Base-by-base conservation (phyloP, 2,797 vertebrate species). In the Enteromius fasciolatus region DNA sequence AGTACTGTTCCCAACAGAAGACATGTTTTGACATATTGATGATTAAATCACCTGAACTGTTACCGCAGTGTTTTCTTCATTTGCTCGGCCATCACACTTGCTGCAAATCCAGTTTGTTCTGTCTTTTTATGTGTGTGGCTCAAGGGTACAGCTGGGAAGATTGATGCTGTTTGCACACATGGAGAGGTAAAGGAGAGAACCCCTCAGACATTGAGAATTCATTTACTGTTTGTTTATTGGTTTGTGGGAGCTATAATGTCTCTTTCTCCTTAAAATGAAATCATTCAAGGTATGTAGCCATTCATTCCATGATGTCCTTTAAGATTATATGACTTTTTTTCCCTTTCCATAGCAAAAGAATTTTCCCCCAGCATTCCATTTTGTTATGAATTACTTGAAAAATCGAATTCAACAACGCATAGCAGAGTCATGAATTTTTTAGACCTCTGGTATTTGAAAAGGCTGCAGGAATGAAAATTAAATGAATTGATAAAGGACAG, bases 321-420 rank as follows among this genome's bases (percentile, higher is more conserved):
- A 54, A 46, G 44, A 64, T 61, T 72, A 25, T 10, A 17, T 31
- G 74, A 18, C 15, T 72, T 61, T 44, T 66, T 15, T 14, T 46
- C n/a, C n/a, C 44, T n/a, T 28, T 33, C 28, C 44, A 48, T 11
- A 48, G 41, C 15, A 41, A 57, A 76, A 81, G 33, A 67, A 48
- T 20, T 17, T 46, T 31, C 36, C 46, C 39, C 2, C 76, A 33
- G n/a, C 15, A 73, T 76, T 74, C 59, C 28, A 78, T 81, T 83
- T 81, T 61, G 77, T 78, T 81, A 23, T 80, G 39, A 80, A 83
- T 77, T 57, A 64, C 8, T 8, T 12, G 14, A 74, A 31, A 84
- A 75, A 70, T 80, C 25, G 12, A 70, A 61, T 81, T 72, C 67
- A n/a, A 18, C 41, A 23, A 33, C 39, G 18, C 73, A 59, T 68